Evolutionary conservation across 2,113 vertebrate genomes (phyloP).

Genomic region (Thunnus maccoyii): DNA sequence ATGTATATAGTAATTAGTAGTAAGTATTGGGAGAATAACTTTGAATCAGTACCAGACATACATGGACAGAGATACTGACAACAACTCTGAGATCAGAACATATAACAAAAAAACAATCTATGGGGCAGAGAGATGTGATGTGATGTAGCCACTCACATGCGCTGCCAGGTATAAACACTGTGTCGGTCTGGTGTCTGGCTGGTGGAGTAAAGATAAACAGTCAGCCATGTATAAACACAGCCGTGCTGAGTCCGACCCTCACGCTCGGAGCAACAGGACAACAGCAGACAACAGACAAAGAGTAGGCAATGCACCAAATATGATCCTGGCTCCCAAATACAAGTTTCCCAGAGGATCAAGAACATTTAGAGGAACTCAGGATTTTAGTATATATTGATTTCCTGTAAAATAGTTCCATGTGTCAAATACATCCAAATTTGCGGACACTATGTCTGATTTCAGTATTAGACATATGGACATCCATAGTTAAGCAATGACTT

Average conservation of each 20-base stretch:
- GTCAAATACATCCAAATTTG: background rate
- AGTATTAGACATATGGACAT: background rate
- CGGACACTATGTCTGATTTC: background rate
- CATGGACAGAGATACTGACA: too few species aligned
- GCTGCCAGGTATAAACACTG: conserved; percentile 52
- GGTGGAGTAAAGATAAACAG: conserved; percentile 64
- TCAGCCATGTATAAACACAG: conserved; percentile 50
- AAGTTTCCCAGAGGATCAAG: background rate
- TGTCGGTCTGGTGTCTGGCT: conserved; percentile 24
- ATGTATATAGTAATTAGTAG: too few species aligned
- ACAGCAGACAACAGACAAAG: conserved; percentile 6
- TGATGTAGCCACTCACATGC: conserved; percentile 19
- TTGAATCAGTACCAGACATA: too few species aligned
- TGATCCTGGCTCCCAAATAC: background rate
- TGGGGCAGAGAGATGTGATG: conserved; percentile 1
- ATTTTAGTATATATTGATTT: background rate
- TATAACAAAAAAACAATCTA: conserved; percentile 10
- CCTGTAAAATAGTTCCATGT: background rate
- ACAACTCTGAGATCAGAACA: background rate
- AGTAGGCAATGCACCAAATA: conserved; percentile 1
- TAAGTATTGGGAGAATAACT: too few species aligned
- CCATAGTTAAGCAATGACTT: background rate
- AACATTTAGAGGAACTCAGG: background rate
- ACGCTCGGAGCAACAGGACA: conserved; percentile 7
- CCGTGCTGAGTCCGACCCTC: conserved; percentile 6